Percentiles rank a stretch among this genome's conserved stretches.
Conservation (phyloP, 2,113 vertebrate genomes). For the Cepphus grylle region DNA sequence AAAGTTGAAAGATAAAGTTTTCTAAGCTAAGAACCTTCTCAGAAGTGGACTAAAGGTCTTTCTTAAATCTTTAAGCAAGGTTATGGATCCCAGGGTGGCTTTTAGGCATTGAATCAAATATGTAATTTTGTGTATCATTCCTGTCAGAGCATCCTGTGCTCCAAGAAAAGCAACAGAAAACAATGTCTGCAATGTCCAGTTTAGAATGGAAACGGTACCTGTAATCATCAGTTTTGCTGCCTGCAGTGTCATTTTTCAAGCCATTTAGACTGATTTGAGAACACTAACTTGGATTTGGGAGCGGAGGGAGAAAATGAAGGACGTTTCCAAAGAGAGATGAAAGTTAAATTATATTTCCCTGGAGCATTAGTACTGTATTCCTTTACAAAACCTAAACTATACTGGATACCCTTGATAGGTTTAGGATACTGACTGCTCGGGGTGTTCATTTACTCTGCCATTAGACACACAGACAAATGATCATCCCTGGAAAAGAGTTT, state of each 20-base stretch:
- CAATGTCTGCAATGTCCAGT: constrained; percentile 50
- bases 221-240: constrained; percentile 20
- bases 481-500: constrained; percentile 18
- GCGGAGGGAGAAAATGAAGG: not conserved
- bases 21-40: constrained; percentile 81
- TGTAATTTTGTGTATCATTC: constrained; percentile 80
- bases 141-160: constrained; percentile 74
- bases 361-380: not conserved
- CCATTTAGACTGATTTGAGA: not conserved
- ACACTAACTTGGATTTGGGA: constrained; percentile 5
- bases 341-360: constrained; percentile 2
- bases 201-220: constrained; percentile 45
- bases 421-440: not conserved
- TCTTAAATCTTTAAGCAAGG: constrained; percentile 77
- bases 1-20: constrained; percentile 84
- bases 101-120: constrained; percentile 78
- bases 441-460: constrained; percentile 20
- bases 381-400: constrained; percentile 9
- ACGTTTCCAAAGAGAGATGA: constrained; percentile 2
- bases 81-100: constrained; percentile 80
- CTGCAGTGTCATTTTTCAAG: not conserved
- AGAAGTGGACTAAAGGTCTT: constrained; percentile 80
- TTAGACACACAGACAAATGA: constrained; percentile 17
- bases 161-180: constrained; percentile 66
- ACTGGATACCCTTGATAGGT: not conserved